A percentile compares a stretch with the other conserved stretches of the same genome.
phyloP scores from a whole-genome alignment of 2,888 invertebrate species.

The Acronicta psi region DNA sequence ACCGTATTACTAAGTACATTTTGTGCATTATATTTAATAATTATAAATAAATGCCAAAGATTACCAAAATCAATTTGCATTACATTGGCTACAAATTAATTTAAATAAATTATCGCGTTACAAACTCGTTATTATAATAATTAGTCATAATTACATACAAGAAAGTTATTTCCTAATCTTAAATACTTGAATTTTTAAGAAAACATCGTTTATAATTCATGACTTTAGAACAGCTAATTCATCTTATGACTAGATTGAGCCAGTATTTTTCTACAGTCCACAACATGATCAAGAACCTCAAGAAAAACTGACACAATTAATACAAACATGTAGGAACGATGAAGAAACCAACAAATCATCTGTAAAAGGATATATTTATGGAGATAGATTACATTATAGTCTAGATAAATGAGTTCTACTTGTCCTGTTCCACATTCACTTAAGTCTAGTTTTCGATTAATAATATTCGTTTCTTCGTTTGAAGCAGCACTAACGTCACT shows the following conservation, averaged over 20 bases:
- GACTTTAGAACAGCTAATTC: conserved; percentile 85
- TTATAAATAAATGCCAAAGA: conserved; percentile 81
- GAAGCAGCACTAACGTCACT: conserved; percentile 83
- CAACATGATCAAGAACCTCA: conserved; percentile 73
- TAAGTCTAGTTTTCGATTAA: conserved; percentile 84
- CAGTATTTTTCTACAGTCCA: conserved; percentile 81
- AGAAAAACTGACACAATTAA: conserved; percentile 85
- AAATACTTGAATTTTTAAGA: conserved; percentile 80
- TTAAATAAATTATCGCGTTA: conserved; percentile 72
- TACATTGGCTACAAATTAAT: conserved; percentile 71
- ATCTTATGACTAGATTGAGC: conserved; percentile 90
- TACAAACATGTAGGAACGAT: conserved; percentile 86
- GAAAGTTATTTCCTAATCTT: conserved; percentile 72
- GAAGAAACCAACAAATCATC: conserved; percentile 74
- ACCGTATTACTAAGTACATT: conserved; percentile 84
- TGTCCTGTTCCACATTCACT: conserved; percentile 76
- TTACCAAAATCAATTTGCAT: conserved; percentile 75
- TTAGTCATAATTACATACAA: conserved; percentile 72
- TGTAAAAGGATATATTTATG: conserved; percentile 50
- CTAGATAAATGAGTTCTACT: conserved; percentile 69
- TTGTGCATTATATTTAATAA: conserved; percentile 81
- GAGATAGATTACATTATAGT: conserved; percentile 66
- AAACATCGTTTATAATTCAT: conserved; percentile 75
- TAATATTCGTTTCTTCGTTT: conserved; percentile 85
- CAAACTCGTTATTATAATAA: conserved; percentile 71